A percentile compares a stretch with the other conserved stretches of the same genome.
Evolutionary conservation across 2,888 invertebrate genomes (phyloP).

Genomic region (Syrista parreyssii): DNA sequence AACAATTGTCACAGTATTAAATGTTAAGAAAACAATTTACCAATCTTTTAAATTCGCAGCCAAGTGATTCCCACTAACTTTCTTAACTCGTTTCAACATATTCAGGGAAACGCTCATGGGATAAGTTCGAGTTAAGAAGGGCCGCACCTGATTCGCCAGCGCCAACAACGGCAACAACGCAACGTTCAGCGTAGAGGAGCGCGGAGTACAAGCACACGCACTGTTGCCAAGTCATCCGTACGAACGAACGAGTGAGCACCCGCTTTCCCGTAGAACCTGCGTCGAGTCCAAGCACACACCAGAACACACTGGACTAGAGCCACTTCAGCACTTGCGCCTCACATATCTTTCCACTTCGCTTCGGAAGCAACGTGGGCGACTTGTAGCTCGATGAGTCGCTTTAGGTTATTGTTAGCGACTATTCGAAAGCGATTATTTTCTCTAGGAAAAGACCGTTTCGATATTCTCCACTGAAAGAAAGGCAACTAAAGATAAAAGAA

Average conservation of each 20-base stretch:
- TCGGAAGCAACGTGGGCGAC: neutral
- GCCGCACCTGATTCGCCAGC: slow-evolving; percentile 36
- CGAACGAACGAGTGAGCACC: slow-evolving; percentile 8
- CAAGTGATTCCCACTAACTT: neutral
- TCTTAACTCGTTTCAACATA: neutral
- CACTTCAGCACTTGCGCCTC: neutral
- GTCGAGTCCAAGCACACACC: neutral
- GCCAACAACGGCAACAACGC: slow-evolving; percentile 23
- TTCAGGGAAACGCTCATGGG: slow-evolving; percentile 2
- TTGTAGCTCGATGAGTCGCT: neutral
- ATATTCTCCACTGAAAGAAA: neutral
- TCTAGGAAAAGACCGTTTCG: neutral
- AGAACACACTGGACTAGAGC: neutral
- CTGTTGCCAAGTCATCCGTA: slow-evolving; percentile 37
- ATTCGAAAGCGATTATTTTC: neutral
- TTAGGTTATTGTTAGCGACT: neutral
- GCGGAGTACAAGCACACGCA: slow-evolving; percentile 22
- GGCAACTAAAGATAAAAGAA: neutral
- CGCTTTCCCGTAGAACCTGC: slow-evolving; percentile 32
- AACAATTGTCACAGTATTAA: neutral
- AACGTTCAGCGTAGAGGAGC: neutral
- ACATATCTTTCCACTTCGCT: neutral
- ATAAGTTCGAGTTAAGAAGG: slow-evolving; percentile 22
- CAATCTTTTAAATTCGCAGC: neutral
- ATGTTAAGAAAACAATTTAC: neutral